Evolutionary conservation across 2,797 vertebrate species (phyloP).

Genomic region (Etheostoma perlongum): DNA sequence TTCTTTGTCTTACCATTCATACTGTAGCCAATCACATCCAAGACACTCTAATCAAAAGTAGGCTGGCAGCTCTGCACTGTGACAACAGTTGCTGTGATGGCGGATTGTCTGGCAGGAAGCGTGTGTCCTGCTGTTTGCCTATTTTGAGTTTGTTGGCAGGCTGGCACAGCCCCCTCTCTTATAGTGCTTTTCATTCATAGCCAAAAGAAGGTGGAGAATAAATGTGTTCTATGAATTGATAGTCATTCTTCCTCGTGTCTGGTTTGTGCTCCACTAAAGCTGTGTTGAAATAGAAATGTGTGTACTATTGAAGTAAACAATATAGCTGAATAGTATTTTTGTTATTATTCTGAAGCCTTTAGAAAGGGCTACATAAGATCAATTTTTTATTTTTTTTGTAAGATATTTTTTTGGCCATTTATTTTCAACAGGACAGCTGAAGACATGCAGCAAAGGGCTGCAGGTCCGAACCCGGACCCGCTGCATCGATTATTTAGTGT

Average conservation of each 20-base stretch:
- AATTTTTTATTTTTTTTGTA: background rate
- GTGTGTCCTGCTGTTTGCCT: constrained; percentile 82
- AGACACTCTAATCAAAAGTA: constrained; percentile 75
- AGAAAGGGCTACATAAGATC: background rate
- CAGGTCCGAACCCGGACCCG: no score
- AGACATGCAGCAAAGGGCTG: no score
- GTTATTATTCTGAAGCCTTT: background rate
- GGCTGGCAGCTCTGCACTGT: constrained; percentile 72
- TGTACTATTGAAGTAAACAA: constrained; percentile 28
- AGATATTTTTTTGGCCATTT: no score
- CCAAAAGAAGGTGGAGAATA: constrained; percentile 70
- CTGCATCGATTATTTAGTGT: no score
- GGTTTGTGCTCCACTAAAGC: constrained; percentile 53
- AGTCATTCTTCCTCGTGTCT: constrained; percentile 54
- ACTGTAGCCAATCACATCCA: constrained; percentile 62
- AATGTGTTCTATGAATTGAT: constrained; percentile 70
- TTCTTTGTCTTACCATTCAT: constrained; percentile 60
- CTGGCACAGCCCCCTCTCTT: constrained; percentile 51
- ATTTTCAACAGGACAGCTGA: no score
- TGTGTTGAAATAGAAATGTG: constrained; percentile 48
- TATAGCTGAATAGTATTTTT: background rate
- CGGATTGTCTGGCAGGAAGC: constrained; percentile 76
- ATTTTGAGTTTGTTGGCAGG: constrained; percentile 79
- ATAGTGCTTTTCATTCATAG: constrained; percentile 77
- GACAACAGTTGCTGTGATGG: constrained; percentile 82